These are phyloP conservation scores for Eleutherodactylus coqui DNA, from an alignment of 2,797 vertebrate genomes.

Conservation along the genomic window DNA sequence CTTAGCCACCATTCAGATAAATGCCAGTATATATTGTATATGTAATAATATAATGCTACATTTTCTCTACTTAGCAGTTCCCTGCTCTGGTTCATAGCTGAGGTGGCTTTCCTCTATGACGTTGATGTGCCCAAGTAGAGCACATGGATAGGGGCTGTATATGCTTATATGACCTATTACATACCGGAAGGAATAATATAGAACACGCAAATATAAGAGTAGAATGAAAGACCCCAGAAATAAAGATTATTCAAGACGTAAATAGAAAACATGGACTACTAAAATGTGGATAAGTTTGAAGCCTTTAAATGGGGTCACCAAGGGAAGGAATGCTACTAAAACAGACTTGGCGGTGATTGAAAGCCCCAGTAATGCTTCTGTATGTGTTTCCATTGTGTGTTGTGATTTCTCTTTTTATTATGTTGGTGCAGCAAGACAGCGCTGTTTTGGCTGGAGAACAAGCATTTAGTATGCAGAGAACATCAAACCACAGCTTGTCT, in stretches of 20 bases:
- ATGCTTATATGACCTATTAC: no score
- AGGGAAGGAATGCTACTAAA: not conserved
- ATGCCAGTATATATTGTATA: no score
- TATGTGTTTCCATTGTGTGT: not conserved
- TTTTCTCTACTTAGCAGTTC: no score
- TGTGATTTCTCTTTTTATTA: not conserved
- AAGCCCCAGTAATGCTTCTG: not conserved
- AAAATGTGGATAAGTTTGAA: not conserved
- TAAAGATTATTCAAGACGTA: not conserved
- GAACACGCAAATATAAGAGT: not conserved
- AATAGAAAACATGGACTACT: not conserved
- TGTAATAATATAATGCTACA: no score
- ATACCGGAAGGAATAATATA: not conserved
- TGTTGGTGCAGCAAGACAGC: not conserved
- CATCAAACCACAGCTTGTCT: constrained; percentile 16
- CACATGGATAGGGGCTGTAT: no score
- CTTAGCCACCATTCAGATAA: no score
- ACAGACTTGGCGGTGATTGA: not conserved
- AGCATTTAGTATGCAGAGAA: constrained; percentile 25
- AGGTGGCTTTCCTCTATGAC: no score
- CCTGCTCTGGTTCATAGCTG: no score
- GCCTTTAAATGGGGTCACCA: not conserved
- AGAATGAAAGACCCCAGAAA: not conserved
- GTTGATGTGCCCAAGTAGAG: no score
- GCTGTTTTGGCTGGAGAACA: constrained; percentile 12